Base-by-base conservation (phyloP, 2,888 invertebrate species). In the Aromia moschata region DNA sequence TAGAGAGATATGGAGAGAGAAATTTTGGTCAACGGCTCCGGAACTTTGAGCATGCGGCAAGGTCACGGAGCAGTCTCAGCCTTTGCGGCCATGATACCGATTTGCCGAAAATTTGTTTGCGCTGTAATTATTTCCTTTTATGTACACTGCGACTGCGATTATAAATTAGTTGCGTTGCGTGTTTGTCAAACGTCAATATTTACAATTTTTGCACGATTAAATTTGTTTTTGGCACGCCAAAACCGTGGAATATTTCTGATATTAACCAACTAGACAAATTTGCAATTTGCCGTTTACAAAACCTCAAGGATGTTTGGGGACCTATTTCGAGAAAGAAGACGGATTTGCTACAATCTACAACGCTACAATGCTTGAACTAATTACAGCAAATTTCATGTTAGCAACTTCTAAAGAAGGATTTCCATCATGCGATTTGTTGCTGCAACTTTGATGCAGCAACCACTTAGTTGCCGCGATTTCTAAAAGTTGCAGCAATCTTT, bases 171-270 rank as follows among this genome's bases (percentile, higher is more conserved):
- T 41, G 5, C 16, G 2, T 41, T n/a, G 4, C 15, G 2, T 49
- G 56, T 56, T 47, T 56, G 43, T 33, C n/a, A 16, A 33, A 47
- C 10, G 49, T 49, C 40, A 56, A 56, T 47, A 56, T 56, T 56
- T 56, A 43, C 33, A 43, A 33, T 41, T 47, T 53, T 56, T 41
- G 56, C 47, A 14, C 45, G 44, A 36, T 37, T 41, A 56, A 47
- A 33, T 41, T 47, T 47, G 47, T 41, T 52, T n/a, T 52, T 52
- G 41, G 52, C 52, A 41, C 40, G 41, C 52, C 14, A 52, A 52
- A 52, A 41, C 31, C 52, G 31, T 31, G 40, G 52, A 52, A 52
- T 49, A 16, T 41, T 52, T 52, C 30, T 14, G 14, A 41, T 52
- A 41, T 52, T 41, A 40, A 52, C 52, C 20, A 52, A 41, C 40